These are phyloP conservation scores for Platichthys flesus DNA, from an alignment of 2,113 vertebrate species.

Conservation along the genomic window DNA sequence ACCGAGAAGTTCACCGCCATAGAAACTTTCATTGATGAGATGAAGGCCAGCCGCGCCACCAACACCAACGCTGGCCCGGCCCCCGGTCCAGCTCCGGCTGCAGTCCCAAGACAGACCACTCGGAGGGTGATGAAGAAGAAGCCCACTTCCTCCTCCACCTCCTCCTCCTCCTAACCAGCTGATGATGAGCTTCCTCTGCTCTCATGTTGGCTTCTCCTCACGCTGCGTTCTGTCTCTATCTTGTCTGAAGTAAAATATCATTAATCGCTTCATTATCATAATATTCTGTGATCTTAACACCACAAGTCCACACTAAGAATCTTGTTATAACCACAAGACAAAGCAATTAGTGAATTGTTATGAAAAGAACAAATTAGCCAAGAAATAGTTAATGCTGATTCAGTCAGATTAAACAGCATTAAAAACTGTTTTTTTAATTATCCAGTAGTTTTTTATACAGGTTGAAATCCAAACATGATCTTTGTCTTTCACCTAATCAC, in stretches of 20 bases:
- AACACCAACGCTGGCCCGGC: neutral
- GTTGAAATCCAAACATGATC: too few species aligned
- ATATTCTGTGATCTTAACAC: neutral
- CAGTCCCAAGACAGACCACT: slow-evolving; percentile 12
- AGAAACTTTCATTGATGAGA: slow-evolving; percentile 81
- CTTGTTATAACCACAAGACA: neutral
- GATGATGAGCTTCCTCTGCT: neutral
- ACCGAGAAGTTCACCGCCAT: slow-evolving; percentile 80
- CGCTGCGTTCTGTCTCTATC: neutral
- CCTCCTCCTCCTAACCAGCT: slow-evolving; percentile 15
- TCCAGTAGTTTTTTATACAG: too few species aligned
- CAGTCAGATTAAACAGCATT: too few species aligned
- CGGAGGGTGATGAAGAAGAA: slow-evolving; percentile 76
- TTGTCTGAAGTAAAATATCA: neutral
- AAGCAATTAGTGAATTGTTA: neutral
- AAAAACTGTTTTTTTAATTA: too few species aligned
- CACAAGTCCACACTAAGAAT: too few species aligned
- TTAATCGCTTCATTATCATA: neutral
- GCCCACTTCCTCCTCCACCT: neutral
- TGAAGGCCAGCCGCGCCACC: slow-evolving; percentile 63
- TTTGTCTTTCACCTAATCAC: too few species aligned
- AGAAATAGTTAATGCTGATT: too few species aligned
- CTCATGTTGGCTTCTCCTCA: slow-evolving; percentile 1
- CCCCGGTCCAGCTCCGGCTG: neutral
- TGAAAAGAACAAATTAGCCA: too few species aligned